A percentile compares a stretch with the other conserved stretches of the same genome.
Conservation (phyloP, 2,888 invertebrate species). For the Idaea straminata region DNA sequence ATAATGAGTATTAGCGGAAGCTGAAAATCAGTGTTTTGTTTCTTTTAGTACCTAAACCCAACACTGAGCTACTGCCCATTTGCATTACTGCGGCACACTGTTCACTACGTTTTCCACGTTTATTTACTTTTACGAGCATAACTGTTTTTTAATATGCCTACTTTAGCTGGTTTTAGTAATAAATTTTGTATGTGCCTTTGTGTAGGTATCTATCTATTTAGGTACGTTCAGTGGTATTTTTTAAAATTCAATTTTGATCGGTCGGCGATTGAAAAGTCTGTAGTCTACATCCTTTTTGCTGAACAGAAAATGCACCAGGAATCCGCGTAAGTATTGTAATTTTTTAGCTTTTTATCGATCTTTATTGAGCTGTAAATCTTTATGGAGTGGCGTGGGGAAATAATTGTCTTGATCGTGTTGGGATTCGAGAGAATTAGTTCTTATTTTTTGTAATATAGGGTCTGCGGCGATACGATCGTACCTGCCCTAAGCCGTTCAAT, state of each 20-base stretch:
- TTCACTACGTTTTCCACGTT: too few species aligned
- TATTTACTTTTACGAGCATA: too few species aligned
- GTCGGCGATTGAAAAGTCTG: not conserved
- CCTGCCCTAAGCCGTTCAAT: too few species aligned
- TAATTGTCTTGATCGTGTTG: not conserved
- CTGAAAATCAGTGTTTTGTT: too few species aligned
- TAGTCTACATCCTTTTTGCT: not conserved
- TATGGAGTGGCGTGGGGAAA: conserved; percentile 1
- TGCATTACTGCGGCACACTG: too few species aligned
- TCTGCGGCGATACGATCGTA: not conserved
- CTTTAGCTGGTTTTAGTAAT: too few species aligned
- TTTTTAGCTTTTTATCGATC: conserved; percentile 8
- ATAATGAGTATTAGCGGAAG: too few species aligned
- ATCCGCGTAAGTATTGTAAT: not conserved
- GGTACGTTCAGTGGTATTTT: not conserved
- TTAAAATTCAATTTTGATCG: not conserved
- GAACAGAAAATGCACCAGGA: not conserved
- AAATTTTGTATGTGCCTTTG: too few species aligned
- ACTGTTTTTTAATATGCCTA: too few species aligned
- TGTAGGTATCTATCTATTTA: too few species aligned
- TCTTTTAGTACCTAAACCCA: too few species aligned
- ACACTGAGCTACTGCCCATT: too few species aligned
- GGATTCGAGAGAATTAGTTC: not conserved
- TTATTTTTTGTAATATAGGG: not conserved
- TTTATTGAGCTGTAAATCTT: conserved; percentile 1